Evolutionary conservation across 2,888 invertebrate species (phyloP), one percentile per base, ranked within the genome.

Genomic region (Cloeon dipterum): DNA sequence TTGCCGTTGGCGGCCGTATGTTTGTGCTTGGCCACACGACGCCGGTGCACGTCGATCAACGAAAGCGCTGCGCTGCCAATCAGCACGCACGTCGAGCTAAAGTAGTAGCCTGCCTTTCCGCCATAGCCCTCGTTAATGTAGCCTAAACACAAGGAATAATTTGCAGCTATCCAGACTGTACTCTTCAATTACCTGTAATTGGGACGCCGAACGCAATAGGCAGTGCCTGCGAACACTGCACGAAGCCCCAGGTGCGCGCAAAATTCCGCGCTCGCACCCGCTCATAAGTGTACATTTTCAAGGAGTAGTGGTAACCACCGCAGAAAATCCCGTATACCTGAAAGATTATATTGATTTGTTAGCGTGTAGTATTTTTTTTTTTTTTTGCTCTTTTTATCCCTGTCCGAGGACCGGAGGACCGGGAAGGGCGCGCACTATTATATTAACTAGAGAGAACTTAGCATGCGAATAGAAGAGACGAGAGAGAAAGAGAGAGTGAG

Each of bases 211-310:
- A 72, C 2, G 78, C 74, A 32, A 79, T 75, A 5, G 85, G 82
- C 49, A 86, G 71, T 13, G 81, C 78, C 55, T 85, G 85, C 10
- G 79, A 78, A 52, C 78, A 81, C 54, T 82, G 81, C 36, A 85
- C 75, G 58, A 79, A 86, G 40, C 83, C 79, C 85, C 85, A 85
- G 1, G 83, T 82, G 37, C 82, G 64, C 1, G 83, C 79, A 52
- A 85, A 85, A 55, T 86, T 78, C 42, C 83, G 64, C 3, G 82
- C 81, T 36, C 82, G 62, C 19, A 86, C 83, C 41, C 82, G 64
- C 56, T 86, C 85, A 53, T 81, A 83, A 1, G 81, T 81, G 59
- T 82, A 85, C 73, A 85, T 79, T 59, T 85, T 85, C 42, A 86
- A 60, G 34, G 82, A 77, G 55, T 85, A 85, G 55, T 78, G 77